phyloP scores from a whole-genome alignment of 2,888 invertebrate genomes.

The Machimus atricapillus region DNA sequence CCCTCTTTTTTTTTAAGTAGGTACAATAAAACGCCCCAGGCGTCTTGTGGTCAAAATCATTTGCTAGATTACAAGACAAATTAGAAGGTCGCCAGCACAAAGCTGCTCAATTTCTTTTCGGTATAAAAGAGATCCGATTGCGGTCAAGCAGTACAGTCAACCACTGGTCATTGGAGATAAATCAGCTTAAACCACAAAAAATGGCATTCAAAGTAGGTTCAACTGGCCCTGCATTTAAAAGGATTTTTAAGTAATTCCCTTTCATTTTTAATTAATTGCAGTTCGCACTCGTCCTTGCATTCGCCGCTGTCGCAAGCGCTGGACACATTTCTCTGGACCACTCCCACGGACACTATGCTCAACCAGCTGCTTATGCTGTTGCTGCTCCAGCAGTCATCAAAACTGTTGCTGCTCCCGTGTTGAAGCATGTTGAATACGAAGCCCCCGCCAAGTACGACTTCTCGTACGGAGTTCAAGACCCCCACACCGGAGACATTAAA shows the following conservation, averaged over 20 bases:
- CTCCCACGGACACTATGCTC: slow-evolving; percentile 24
- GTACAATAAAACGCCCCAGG: background rate
- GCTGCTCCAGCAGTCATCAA: slow-evolving; percentile 41
- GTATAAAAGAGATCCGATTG: slow-evolving; percentile 26
- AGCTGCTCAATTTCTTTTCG: slow-evolving; percentile 14
- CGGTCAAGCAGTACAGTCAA: slow-evolving; percentile 30
- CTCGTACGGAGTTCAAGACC: slow-evolving; percentile 63
- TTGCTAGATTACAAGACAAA: slow-evolving; percentile 8
- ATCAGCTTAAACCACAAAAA: background rate
- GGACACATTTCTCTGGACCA: background rate
- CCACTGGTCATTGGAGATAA: slow-evolving; percentile 1
- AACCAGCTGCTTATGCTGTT: slow-evolving; percentile 51
- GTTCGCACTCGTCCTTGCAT: background rate
- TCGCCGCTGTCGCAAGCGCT: background rate
- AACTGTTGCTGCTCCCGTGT: slow-evolving; percentile 38
- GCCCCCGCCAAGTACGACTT: slow-evolving; percentile 64
- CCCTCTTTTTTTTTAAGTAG: background rate
- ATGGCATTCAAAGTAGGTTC: background rate
- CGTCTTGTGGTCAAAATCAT: background rate
- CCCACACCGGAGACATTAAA: slow-evolving; percentile 65
- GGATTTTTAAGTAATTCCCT: background rate
- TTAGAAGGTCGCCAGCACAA: slow-evolving; percentile 21
- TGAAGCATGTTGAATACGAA: slow-evolving; percentile 52
- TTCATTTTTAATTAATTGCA: background rate
- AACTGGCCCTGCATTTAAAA: background rate